These are phyloP conservation scores for Gopherus flavomarginatus DNA, from an alignment of 2,113 vertebrate genomes.

Conservation along the genomic window DNA sequence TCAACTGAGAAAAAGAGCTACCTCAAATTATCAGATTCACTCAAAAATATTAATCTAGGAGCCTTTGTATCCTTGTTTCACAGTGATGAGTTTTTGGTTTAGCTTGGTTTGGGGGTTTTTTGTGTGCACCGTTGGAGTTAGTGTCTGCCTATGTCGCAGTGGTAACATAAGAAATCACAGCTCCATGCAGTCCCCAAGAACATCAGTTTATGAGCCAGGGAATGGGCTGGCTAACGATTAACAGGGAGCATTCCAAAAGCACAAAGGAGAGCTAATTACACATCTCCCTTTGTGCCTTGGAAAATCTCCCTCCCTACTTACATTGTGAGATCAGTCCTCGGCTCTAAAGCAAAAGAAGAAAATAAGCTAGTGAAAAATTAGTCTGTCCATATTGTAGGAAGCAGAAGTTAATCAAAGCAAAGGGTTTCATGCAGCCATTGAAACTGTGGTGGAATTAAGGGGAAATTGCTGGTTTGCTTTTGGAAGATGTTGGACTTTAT, in stretches of 20 bases:
- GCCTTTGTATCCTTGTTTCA: not conserved
- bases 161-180: conserved; percentile 16
- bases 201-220: not conserved
- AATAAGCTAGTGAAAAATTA: not conserved
- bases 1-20: not conserved
- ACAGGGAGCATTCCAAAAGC: conserved; percentile 6
- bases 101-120: not conserved
- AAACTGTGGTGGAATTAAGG: not conserved
- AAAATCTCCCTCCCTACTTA: not conserved
- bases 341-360: not conserved
- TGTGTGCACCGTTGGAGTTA: not conserved
- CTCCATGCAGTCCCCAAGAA: not conserved
- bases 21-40: not conserved
- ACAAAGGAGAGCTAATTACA: conserved; percentile 26
- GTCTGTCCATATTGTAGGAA: not conserved
- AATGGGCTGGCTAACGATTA: conserved; percentile 19
- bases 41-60: not conserved
- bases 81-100: not conserved
- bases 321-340: not conserved
- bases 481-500: not conserved
- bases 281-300: not conserved
- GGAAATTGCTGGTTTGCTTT: fast-evolving
- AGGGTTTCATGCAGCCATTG: not conserved
- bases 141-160: not conserved
- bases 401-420: not conserved